Evolutionary conservation across 2,113 vertebrate species (phyloP), one percentile per base, ranked within the genome.

Genomic region (Myotis yumanensis): DNA sequence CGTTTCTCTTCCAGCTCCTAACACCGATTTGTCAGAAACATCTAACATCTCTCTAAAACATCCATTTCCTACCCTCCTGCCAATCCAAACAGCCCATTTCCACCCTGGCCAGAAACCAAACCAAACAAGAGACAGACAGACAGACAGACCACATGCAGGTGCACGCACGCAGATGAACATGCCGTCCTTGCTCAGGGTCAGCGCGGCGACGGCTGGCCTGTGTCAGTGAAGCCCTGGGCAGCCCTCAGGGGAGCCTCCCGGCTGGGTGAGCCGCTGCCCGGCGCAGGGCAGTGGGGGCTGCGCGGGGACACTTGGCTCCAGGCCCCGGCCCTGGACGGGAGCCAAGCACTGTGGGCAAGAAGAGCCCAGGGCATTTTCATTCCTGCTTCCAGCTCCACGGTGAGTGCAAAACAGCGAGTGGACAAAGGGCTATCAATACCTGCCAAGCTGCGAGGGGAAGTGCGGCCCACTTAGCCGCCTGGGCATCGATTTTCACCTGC

Each of bases 401-500:
- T 51, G 11, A 94, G 86, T 95, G 90, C 76, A 92, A n/a, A 91
- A 54, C 6, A 81, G 80, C 84, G 54, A 77, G 4, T 75, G 96
- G 75, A 86, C 87, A 81, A 96, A 94, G 83, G 68, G 35, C 95
- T 59, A 90, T 88, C 96, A 93, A 96, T 95, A 95, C 72, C 37
- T 20, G 96, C 83, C 87, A 79, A 80, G 79, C 88, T 83, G 79
- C n/a, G 77, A 94, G 68, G 93, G 81, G 93, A 71, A 85, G 77
- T 22, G 14, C n/a, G n/a, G 92, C 89, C 97, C 82, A 80, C 71
- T 95, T 95, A 88, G n/a, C 87, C 71, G 30, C 40, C 80, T 96
- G 52, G 57, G 66, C 89, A 97, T 95, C 80, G 89, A 89, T 97
- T 97, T 97, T 92, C 93, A 75, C 92, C 95, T 96, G 3, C 90